Conservation (phyloP, 2,797 vertebrate species). For the Amphiprion clarkii region DNA sequence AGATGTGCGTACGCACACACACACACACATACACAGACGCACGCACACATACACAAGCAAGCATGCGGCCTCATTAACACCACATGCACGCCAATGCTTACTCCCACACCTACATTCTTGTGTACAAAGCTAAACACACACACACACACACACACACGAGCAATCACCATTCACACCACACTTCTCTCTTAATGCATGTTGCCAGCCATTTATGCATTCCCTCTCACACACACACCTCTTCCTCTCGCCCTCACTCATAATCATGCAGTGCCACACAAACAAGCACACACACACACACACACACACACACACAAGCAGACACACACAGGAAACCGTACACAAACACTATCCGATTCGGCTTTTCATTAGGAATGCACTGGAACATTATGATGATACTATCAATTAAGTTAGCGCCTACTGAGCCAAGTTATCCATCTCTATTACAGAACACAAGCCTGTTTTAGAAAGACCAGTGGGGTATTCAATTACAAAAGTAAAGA, state of each 20-base stretch:
- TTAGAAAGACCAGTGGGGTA: constrained; percentile 51
- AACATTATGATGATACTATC: constrained; percentile 57
- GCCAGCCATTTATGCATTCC: constrained; percentile 47
- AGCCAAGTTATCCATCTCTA: constrained; percentile 65
- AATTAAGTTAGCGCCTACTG: constrained; percentile 60
- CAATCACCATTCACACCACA: constrained; percentile 42
- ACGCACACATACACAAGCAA: constrained; percentile 63
- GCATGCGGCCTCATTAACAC: constrained; percentile 68
- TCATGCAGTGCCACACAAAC: constrained; percentile 24
- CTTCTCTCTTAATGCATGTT: constrained; percentile 56
- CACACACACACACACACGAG: constrained; percentile 33
- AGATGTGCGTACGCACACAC: constrained; percentile 71
- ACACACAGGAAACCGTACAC: not conserved
- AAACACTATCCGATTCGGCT: constrained; percentile 40
- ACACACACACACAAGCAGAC: constrained; percentile 1
- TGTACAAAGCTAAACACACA: constrained; percentile 33
- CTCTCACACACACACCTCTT: constrained; percentile 40
- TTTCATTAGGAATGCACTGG: constrained; percentile 37
- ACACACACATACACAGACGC: constrained; percentile 53
- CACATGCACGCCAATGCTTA: constrained; percentile 51
- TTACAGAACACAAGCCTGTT: constrained; percentile 41
- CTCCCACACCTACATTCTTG: constrained; percentile 48
- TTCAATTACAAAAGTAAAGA: constrained; percentile 58
- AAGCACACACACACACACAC: constrained; percentile 27
- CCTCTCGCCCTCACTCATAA: constrained; percentile 26